Conservation (phyloP, 1,140 invertebrate genomes). For the Pseudoatta argentina region DNA sequence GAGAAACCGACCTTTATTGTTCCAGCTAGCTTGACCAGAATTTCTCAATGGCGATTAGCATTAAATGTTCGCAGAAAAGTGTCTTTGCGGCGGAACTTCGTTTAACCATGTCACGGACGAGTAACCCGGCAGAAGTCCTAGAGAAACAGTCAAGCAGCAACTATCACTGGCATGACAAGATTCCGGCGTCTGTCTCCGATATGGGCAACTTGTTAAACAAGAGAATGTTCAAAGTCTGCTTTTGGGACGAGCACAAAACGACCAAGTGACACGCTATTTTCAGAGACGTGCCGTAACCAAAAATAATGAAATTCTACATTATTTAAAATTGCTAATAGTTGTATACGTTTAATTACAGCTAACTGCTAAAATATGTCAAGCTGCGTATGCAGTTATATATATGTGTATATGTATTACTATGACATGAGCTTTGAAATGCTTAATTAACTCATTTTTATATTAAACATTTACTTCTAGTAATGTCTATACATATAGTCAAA, state of each 20-base stretch:
- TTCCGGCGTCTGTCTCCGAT: constrained; percentile 24
- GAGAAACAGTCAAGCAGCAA: constrained; percentile 26
- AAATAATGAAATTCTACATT: neutral
- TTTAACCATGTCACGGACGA: constrained; percentile 35
- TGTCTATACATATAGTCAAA: neutral
- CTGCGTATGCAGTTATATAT: neutral
- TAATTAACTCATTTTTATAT: neutral
- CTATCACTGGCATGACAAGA: constrained; percentile 29
- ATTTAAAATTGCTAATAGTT: neutral
- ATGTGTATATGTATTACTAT: neutral
- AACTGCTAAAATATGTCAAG: neutral
- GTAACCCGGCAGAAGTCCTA: constrained; percentile 27
- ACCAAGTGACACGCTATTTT: constrained; percentile 31
- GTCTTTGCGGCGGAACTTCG: constrained; percentile 20
- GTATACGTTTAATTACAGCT: neutral
- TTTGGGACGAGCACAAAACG: constrained; percentile 22
- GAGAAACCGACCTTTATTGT: neutral
- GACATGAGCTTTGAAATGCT: neutral
- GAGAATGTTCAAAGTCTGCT: constrained; percentile 48
- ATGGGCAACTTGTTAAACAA: constrained; percentile 43
- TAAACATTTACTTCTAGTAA: neutral
- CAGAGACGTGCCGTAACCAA: neutral
- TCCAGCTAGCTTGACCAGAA: constrained; percentile 9
- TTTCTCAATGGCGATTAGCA: constrained; percentile 43
- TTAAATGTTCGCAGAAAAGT: constrained; percentile 34